Base-by-base conservation (phyloP, 35 echinoderm and acorn worm species). In the Strongylocentrotus purpuratus region DNA sequence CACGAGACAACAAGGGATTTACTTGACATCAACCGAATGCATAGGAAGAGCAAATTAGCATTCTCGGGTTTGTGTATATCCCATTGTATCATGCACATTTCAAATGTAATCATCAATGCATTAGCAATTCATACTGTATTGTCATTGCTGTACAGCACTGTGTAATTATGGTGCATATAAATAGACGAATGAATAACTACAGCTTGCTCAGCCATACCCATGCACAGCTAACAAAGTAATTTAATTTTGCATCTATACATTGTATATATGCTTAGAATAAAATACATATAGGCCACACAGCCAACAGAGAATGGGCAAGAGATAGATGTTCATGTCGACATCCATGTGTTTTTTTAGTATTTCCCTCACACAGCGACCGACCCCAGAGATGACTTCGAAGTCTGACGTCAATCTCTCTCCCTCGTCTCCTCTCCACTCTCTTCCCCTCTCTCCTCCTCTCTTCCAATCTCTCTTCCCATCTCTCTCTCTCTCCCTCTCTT, bases 331-430 rank as follows among this genome's bases (percentile, higher is more conserved):
- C 85, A 86, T 33, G 85, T 5, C 0, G 12, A 89, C 87, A 89
- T 41, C 32, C 87, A 89, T 89, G 87, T 89, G 87, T 89, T 31
- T 28, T 89, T 89, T 89, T 89, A 33, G 33, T 25, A 89, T 89
- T 89, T 46, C 15, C 20, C 87, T 89, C 87, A 89, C 87, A 89
- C 31, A 89, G 32, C 0, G 32, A 89, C 87, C 5, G 2, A 31
- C 35, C 35, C 35, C 35, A 46, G 87, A 89, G 18, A 33, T 89
- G 45, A 89, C 87, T 89, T 33, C 33, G n/a, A 89, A 33, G 20
- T 89, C 33, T 89, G 87, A 89, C 87, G 87, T 89, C 87, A 89
- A 89, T 89, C 32, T 89, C 33, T 89, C 33, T 46, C 45, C 87
- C 87, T 89, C 31, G 32, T 78, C 65, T 78, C 65, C 65, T 78